Evolutionary conservation across 2,888 invertebrate species (phyloP), one percentile per base, ranked within the genome.

Genomic region (Prenolepis imparis): DNA sequence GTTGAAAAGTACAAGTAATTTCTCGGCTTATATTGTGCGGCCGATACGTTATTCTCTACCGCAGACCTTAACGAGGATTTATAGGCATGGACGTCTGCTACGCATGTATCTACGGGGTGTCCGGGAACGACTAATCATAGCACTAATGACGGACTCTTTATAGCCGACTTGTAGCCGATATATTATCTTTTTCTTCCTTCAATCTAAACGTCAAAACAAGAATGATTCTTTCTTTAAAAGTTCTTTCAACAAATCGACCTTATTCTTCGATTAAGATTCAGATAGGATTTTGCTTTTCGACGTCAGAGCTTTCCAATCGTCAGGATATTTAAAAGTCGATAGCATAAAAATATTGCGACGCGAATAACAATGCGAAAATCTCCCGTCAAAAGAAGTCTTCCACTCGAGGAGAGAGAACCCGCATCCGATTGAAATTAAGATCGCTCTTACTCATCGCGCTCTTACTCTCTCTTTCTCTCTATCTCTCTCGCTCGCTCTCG

Each of bases 51-150:
- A 70, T 48, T 67, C 48, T 67, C n/a, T 24, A 78, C 32, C 59
- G 28, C 32, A 9, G 18, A 32, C 5, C 57, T 68, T 57, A 68
- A 77, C 67, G 39, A 57, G 57, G 57, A 77, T 77, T 68, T 77
- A 68, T 41, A 67, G 24, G 15, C 41, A 1, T 3, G n/a, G 3
- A 77, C 39, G 67, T 77, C 44, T 67, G 6, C 64, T 11, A 4
- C 21, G 6, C 55, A 3, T 28, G 39, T 48, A 57, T 77, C 77
- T 57, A 77, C n/a, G 28, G 68, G 77, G 15, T 68, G 57, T n/a
- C 28, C 15, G 41, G 18, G 36, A 78, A 78, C 39, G n/a, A 12
- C 41, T 28, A 28, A 70, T 28, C 21, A 18, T 77, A 57, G 28
- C n/a, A 28, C 55, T 28, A 67, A 77, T 55, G 24, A 55, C 39